A percentile compares a stretch with the other conserved stretches of the same genome.
Evolutionary conservation across 2,888 invertebrate species (phyloP).

Genomic region (Cetonia aurata): DNA sequence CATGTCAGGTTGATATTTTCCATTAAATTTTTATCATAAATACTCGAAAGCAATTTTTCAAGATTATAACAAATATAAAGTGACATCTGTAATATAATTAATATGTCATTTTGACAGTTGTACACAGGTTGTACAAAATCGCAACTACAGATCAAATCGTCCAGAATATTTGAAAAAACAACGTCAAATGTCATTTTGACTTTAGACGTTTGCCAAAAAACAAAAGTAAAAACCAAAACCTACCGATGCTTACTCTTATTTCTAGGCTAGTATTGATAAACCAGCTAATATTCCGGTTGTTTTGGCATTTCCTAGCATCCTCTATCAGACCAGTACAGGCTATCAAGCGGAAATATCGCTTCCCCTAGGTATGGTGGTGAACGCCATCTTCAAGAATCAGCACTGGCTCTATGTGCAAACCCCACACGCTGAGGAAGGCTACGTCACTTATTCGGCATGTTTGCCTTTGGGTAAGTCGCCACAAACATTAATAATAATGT

Average conservation of each 20-base stretch:
- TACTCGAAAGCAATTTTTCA: too few relatives aligned
- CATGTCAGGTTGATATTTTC: too few relatives aligned
- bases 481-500: neutral
- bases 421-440: slow-evolving; percentile 87
- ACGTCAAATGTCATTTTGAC: neutral
- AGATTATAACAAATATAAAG: too few relatives aligned
- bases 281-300: slow-evolving; percentile 91
- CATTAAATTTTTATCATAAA: too few relatives aligned
- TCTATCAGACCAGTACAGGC: slow-evolving; percentile 81
- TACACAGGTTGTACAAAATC: too few relatives aligned
- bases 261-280: slow-evolving; percentile 80
- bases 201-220: neutral
- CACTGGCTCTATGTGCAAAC: slow-evolving; percentile 89
- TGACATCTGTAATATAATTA: too few relatives aligned
- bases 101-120: too few relatives aligned
- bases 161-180: too few relatives aligned
- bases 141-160: too few relatives aligned
- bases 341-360: slow-evolving; percentile 78
- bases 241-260: slow-evolving; percentile 49
- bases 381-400: slow-evolving; percentile 87
- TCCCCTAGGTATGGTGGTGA: slow-evolving; percentile 87
- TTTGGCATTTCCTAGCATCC: slow-evolving; percentile 78
- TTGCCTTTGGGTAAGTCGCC: slow-evolving; percentile 75
- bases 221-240: neutral
- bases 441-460: slow-evolving; percentile 82